Base-by-base conservation (phyloP, 1,140 invertebrate genomes). In the Pristionchus pacificus region DNA sequence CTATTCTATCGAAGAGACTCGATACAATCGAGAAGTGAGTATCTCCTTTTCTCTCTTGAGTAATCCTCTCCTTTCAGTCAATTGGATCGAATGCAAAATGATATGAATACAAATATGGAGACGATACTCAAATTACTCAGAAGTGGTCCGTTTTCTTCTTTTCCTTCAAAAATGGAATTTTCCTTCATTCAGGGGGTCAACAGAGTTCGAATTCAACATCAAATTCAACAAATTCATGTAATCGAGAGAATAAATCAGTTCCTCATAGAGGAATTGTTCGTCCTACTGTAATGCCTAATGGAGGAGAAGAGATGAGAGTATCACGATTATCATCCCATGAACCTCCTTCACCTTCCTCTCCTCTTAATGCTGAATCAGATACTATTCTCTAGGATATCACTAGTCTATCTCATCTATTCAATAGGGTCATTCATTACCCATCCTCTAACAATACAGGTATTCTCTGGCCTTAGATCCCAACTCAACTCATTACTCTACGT, bases 51-150 rank as follows among this genome's bases (percentile, higher is more conserved):
- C 57, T 27, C 49, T 29, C 24, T n/a, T 61, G 31, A 24, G 38
- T 33, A 32, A 15, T 0, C 10, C 31, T 2, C 1, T 15, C 49
- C 14, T 76, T 80, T 76, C 63, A 81, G 80, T 14, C 79, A 83
- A 65, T 67, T 81, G 27, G 78, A 80, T 55, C 62, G 71, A 70
- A 81, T 81, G 78, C 75, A 81, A 33, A 81, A 81, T 75, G 81
- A 81, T 60, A 77, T 81, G 72, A 81, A 81, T 68, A 73, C 64
- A 14, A 77, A 83, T 60, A 68, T 81, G 19, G 80, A 81, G 49
- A 70, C 75, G 58, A 77, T 80, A 3, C 64, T 80, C 25, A 76
- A 71, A 24, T 31, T 75, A 24, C 61, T 75, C 0, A 64, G 59
- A 19, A 49, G 6, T 49, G 6, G 38, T 49, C 6, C 6, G 38